phyloP scores from a whole-genome alignment of 2,797 vertebrate genomes.

The Enteromius thamalakanensis region DNA sequence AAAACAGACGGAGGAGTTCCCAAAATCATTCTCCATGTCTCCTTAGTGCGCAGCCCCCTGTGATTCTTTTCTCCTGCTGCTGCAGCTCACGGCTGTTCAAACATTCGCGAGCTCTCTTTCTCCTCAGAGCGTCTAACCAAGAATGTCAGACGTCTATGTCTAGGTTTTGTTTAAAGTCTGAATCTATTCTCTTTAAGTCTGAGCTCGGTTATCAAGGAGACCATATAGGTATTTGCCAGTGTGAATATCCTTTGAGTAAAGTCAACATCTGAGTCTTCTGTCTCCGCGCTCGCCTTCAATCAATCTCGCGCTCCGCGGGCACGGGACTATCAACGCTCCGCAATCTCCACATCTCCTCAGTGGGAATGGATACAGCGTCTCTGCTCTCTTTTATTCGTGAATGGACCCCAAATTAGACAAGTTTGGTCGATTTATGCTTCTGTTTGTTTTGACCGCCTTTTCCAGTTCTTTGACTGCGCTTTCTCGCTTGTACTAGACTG shows the following conservation, averaged over 20 bases:
- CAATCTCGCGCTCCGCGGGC: constrained; percentile 70
- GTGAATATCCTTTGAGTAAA: constrained; percentile 62
- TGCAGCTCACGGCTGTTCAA: constrained; percentile 52
- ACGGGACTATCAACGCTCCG: constrained; percentile 50
- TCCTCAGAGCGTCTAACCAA: constrained; percentile 33
- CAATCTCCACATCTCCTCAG: constrained; percentile 1
- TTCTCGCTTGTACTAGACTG: constrained; percentile 28
- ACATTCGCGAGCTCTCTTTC: constrained; percentile 34
- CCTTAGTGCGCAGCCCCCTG: constrained; percentile 37
- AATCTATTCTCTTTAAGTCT: constrained; percentile 62
- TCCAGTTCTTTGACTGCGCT: constrained; percentile 19
- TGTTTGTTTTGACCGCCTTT: constrained; percentile 35
- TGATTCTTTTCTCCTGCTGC: constrained; percentile 18
- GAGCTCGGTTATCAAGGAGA: constrained; percentile 66
- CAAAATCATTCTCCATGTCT: constrained; percentile 31
- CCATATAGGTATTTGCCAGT: constrained; percentile 63
- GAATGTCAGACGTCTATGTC: constrained; percentile 54
- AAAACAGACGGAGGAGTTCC: constrained; percentile 46
- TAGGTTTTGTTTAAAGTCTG: constrained; percentile 64
- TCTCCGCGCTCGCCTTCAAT: constrained; percentile 66
- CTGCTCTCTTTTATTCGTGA: constrained; percentile 43
- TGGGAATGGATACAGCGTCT: constrained; percentile 45
- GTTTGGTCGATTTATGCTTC: constrained; percentile 44
- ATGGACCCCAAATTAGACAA: constrained; percentile 41
- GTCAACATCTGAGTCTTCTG: constrained; percentile 69